Evolutionary conservation across 2,888 invertebrate species (phyloP).

Genomic region (Mesorhabditis belari): DNA sequence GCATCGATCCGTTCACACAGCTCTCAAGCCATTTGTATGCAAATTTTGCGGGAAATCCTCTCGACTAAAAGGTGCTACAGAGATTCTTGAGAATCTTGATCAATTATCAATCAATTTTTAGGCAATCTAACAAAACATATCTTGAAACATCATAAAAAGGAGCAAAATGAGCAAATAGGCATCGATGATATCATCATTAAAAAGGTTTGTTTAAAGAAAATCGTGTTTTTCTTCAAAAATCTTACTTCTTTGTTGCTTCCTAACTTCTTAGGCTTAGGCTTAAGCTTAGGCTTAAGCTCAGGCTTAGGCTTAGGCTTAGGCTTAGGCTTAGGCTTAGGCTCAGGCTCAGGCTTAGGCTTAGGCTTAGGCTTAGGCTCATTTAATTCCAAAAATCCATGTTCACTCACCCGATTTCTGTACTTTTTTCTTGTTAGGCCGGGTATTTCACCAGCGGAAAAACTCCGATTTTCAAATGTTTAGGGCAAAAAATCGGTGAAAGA

Average conservation of each 20-base stretch:
- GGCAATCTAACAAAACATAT: slow-evolving; percentile 54
- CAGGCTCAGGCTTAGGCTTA: too few relatives aligned
- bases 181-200: slow-evolving; percentile 53
- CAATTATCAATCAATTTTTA: slow-evolving; percentile 41
- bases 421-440: too few relatives aligned
- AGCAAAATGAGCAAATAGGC: slow-evolving; percentile 48
- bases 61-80: slow-evolving; percentile 46
- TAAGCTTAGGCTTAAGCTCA: too few relatives aligned
- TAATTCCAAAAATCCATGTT: too few relatives aligned
- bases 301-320: too few relatives aligned
- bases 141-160: slow-evolving; percentile 52
- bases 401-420: too few relatives aligned
- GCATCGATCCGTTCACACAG: slow-evolving; percentile 53
- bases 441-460: not conserved
- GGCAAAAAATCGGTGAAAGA: not conserved
- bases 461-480: not conserved
- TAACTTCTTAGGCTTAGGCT: too few relatives aligned
- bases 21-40: slow-evolving; percentile 52
- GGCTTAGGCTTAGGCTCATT: too few relatives aligned
- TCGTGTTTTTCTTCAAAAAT: too few relatives aligned
- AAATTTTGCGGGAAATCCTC: slow-evolving; percentile 52
- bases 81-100: slow-evolving; percentile 11
- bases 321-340: too few relatives aligned
- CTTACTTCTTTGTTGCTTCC: too few relatives aligned
- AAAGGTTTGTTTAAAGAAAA: slow-evolving; percentile 34